phyloP scores from a whole-genome alignment of 2,113 vertebrate genomes.

The Caracal caracal region DNA sequence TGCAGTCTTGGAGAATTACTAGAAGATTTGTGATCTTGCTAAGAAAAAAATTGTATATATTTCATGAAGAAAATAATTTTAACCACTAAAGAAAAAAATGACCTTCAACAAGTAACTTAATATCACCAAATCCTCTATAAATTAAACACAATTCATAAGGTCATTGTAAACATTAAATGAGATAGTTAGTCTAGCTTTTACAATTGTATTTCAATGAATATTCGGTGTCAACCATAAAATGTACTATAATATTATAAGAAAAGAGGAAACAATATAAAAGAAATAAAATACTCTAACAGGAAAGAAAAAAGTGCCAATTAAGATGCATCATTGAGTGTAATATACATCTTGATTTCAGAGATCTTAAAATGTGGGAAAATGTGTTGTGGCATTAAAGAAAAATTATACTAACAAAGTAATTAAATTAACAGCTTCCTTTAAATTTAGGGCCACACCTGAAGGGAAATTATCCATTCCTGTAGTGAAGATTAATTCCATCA shows the following conservation, averaged over 20 bases:
- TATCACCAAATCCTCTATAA: not conserved
- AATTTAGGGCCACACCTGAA: not conserved
- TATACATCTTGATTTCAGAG: not conserved
- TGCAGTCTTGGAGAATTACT: not conserved
- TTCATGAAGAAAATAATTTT: not conserved
- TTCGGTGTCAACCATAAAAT: not conserved
- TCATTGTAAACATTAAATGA: not conserved
- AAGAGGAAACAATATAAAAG: not conserved
- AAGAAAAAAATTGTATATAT: not conserved
- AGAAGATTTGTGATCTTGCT: not conserved
- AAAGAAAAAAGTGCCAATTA: not conserved
- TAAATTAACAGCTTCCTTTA: constrained; percentile 27
- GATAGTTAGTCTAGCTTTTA: not conserved
- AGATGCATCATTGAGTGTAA: not conserved
- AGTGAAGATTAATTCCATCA: not conserved
- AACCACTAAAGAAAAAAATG: not conserved
- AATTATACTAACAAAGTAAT: constrained; percentile 17
- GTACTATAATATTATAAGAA: not conserved
- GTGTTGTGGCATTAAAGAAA: not conserved
- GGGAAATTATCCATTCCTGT: not conserved
- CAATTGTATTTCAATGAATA: not conserved
- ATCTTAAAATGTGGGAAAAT: not conserved
- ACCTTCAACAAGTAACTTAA: not conserved
- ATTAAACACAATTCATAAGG: not conserved
- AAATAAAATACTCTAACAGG: not conserved